phyloP scores from a whole-genome alignment of 2,113 vertebrate species.

The Ceyx cyanopectus region DNA sequence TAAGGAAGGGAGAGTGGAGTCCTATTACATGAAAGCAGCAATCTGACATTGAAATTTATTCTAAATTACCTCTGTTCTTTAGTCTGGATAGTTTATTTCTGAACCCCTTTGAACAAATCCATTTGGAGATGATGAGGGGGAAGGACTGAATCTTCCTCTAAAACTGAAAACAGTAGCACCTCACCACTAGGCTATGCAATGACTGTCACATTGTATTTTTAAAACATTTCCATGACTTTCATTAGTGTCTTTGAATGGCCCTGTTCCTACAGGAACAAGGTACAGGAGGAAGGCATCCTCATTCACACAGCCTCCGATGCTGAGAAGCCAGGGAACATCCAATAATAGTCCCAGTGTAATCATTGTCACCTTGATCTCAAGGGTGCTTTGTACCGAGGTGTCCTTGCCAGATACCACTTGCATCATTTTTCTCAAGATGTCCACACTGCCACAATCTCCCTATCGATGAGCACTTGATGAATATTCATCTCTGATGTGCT shows the following conservation, averaged over 20 bases:
- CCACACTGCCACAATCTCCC: background rate
- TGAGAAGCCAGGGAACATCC: background rate
- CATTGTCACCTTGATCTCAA: slow-evolving; percentile 7
- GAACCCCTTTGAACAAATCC: background rate
- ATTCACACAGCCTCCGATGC: background rate
- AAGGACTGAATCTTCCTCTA: background rate
- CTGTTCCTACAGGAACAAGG: background rate
- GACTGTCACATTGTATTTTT: background rate
- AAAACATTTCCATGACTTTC: background rate
- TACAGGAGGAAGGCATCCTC: background rate
- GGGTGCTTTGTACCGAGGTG: background rate
- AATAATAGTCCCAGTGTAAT: background rate
- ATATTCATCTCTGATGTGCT: background rate
- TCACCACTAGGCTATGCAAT: background rate
- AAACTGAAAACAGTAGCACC: background rate
- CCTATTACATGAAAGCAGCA: background rate
- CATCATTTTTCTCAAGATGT: background rate
- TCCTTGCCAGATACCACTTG: background rate
- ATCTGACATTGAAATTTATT: background rate
- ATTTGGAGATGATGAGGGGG: background rate
- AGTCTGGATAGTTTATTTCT: background rate
- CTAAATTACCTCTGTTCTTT: background rate
- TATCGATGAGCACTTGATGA: background rate
- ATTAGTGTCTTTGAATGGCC: background rate
- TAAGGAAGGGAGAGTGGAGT: background rate